Percentiles rank a stretch among this genome's conserved stretches.
Evolutionary conservation across 1,140 invertebrate species (phyloP).

Genomic region (Pissodes strobi): DNA sequence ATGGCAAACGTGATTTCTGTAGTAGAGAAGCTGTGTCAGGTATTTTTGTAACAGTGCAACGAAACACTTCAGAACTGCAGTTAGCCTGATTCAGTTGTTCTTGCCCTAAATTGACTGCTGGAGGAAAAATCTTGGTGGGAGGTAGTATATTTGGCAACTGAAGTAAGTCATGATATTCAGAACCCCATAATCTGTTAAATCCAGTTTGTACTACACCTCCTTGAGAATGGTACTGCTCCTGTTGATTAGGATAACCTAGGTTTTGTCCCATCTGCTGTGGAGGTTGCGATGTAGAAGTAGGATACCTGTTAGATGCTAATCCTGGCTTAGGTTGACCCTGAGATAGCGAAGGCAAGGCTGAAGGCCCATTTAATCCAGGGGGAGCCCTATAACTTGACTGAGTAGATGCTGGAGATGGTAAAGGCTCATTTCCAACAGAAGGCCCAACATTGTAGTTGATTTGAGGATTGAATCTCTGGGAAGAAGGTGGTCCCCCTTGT

Average conservation of each 20-base stretch:
- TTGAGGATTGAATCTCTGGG: conserved; percentile 18
- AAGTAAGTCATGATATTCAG: conserved; percentile 80
- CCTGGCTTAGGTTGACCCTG: background rate
- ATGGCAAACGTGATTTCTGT: conserved; percentile 92
- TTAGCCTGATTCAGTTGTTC: conserved; percentile 84
- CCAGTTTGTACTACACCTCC: conserved; percentile 70
- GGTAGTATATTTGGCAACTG: conserved; percentile 85
- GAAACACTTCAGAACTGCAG: conserved; percentile 90
- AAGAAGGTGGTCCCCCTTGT: conserved; percentile 6
- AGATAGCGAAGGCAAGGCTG: background rate
- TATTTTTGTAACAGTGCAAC: conserved; percentile 93
- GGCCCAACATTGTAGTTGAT: conserved; percentile 17
- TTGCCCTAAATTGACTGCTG: conserved; percentile 78
- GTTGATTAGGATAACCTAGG: background rate
- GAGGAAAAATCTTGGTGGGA: conserved; percentile 75
- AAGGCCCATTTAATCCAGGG: conserved; percentile 12
- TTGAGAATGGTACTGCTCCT: conserved; percentile 22
- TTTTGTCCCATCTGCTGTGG: background rate
- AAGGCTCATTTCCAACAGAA: background rate
- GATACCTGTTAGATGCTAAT: conserved; percentile 18
- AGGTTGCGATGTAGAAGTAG: background rate
- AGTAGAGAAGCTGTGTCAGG: conserved; percentile 91
- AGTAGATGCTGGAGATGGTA: background rate
- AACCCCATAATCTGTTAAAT: conserved; percentile 80
- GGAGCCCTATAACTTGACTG: conserved; percentile 11